phyloP scores from a whole-genome alignment of 1,140 invertebrate species.

The Platorchestia sp. region DNA sequence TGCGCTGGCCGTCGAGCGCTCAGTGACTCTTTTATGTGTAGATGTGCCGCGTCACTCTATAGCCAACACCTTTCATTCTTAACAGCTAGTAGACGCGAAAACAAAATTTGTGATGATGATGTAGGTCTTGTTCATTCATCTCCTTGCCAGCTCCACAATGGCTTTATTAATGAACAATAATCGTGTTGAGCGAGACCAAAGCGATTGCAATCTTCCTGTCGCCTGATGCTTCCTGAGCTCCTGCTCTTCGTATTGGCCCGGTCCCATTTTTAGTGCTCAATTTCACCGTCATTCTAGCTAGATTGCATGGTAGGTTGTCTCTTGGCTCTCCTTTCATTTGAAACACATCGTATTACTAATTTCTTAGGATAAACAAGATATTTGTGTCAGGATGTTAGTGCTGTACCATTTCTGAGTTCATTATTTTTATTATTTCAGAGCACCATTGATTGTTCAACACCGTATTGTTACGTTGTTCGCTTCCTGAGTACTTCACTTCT shows the following conservation, averaged over 20 bases:
- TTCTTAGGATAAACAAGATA: too few relatives aligned
- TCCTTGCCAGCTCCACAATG: background rate
- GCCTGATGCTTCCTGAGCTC: background rate
- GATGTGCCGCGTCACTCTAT: background rate
- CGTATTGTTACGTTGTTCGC: background rate
- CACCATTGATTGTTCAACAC: background rate
- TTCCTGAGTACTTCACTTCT: background rate
- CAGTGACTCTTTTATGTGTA: background rate
- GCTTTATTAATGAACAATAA: background rate
- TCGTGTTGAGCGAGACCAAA: background rate
- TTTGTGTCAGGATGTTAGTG: too few relatives aligned
- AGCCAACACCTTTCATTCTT: background rate
- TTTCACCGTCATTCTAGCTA: background rate
- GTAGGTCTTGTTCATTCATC: background rate
- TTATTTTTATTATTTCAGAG: background rate
- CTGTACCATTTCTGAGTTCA: background rate
- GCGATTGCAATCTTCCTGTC: background rate
- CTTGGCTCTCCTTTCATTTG: too few relatives aligned
- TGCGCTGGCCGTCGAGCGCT: too few relatives aligned
- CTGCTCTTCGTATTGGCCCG: background rate
- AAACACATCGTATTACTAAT: too few relatives aligned
- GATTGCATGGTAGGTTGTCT: too few relatives aligned
- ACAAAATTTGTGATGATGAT: background rate
- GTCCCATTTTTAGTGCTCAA: background rate
- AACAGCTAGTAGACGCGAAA: background rate